phyloP scores from a whole-genome alignment of 2,888 invertebrate species.

The Zygaena filipendulae region DNA sequence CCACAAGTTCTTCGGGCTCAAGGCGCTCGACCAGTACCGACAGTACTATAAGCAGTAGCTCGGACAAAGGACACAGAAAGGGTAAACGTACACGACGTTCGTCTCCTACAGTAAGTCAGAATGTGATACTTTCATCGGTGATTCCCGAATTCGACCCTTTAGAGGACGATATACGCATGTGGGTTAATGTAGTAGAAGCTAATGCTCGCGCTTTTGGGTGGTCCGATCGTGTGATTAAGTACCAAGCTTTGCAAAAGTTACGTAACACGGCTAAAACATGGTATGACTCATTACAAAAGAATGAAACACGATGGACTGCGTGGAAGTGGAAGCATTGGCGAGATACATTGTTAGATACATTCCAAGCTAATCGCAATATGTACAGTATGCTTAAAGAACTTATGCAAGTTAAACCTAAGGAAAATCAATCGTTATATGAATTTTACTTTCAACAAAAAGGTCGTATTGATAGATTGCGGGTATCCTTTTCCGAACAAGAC shows the following conservation, averaged over 20 bases:
- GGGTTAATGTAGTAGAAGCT: slow-evolving; percentile 20
- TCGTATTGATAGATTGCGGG: slow-evolving; percentile 15
- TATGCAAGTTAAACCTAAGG: slow-evolving; percentile 8
- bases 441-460: slow-evolving; percentile 18
- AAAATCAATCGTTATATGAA: slow-evolving; percentile 17
- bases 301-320: slow-evolving; percentile 18
- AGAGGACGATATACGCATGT: slow-evolving; percentile 15
- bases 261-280: slow-evolving; percentile 20
- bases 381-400: slow-evolving; percentile 14
- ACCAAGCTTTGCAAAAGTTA: slow-evolving; percentile 20
- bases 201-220: slow-evolving; percentile 19
- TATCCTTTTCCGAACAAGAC: slow-evolving; percentile 17
- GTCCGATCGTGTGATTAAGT: slow-evolving; percentile 17
- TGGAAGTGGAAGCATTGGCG: slow-evolving; percentile 22
- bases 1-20: neutral
- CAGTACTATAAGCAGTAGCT: neutral
- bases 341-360: slow-evolving; percentile 16
- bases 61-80: neutral
- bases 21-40: neutral
- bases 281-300: slow-evolving; percentile 18
- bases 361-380: slow-evolving; percentile 17
- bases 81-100: neutral
- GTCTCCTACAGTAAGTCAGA: slow-evolving; percentile 13
- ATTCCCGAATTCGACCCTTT: slow-evolving; percentile 18
- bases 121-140: slow-evolving; percentile 12